phyloP scores from a whole-genome alignment of 2,113 vertebrate genomes.

The Zosterops lateralis region DNA sequence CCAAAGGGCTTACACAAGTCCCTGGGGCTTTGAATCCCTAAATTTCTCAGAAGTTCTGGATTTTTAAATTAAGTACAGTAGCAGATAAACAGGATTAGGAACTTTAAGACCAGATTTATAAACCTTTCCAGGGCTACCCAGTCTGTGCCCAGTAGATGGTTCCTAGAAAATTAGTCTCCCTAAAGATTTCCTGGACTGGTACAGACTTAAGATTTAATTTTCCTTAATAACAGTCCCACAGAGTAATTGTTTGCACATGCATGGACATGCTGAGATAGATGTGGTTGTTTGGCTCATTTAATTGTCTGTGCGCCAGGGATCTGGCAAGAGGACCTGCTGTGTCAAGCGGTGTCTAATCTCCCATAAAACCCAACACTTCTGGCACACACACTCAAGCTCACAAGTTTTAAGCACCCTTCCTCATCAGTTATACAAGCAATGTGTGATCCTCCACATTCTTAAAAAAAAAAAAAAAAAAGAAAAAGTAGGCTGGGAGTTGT shows the following conservation, averaged over 20 bases:
- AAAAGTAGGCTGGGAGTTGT: neutral
- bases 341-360: constrained; percentile 43
- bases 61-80: constrained; percentile 39
- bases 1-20: neutral
- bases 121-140: constrained; percentile 16
- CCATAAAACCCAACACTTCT: constrained; percentile 47
- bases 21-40: neutral
- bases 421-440: neutral
- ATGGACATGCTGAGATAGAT: constrained; percentile 55
- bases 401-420: constrained; percentile 16
- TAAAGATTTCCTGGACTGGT: constrained; percentile 39
- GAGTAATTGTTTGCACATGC: constrained; percentile 55
- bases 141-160: neutral
- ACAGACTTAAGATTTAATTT: constrained; percentile 47
- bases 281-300: constrained; percentile 60
- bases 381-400: neutral
- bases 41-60: constrained; percentile 12
- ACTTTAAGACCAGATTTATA: constrained; percentile 7
- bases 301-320: constrained; percentile 15
- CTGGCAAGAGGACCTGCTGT: constrained; percentile 58
- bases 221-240: constrained; percentile 49
- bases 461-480: neutral
- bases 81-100: constrained; percentile 39
- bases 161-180: constrained; percentile 55
- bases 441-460: neutral